These are phyloP conservation scores for Bombyx mandarina DNA, from an alignment of 1,140 invertebrate species.

Conservation along the genomic window DNA sequence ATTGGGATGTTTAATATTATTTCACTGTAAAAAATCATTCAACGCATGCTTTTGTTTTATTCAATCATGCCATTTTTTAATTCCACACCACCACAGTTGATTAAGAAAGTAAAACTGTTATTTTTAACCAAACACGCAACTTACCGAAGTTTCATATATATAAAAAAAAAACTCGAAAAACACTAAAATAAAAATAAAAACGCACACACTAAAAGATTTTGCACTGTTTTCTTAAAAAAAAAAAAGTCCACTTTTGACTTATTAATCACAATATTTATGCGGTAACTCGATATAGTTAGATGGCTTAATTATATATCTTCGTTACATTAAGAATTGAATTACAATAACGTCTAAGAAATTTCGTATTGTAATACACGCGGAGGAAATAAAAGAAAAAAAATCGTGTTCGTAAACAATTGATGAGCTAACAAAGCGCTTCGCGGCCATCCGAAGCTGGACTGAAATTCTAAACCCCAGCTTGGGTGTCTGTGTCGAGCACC, in stretches of 20 bases:
- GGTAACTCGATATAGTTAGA: constrained; percentile 10
- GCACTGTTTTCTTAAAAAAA: constrained; percentile 23
- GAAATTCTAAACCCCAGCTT: constrained; percentile 69
- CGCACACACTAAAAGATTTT: constrained; percentile 30
- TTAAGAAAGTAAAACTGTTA: constrained; percentile 36
- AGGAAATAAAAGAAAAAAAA: constrained; percentile 48
- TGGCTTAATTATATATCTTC: constrained; percentile 8
- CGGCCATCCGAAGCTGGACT: constrained; percentile 68
- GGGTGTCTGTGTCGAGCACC: constrained; percentile 65
- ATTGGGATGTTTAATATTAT: background rate
- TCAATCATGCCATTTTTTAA: constrained; percentile 44
- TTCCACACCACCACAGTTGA: constrained; percentile 51
- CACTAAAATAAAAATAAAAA: constrained; percentile 13
- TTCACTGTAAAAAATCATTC: constrained; percentile 21
- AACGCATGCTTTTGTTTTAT: constrained; percentile 36
- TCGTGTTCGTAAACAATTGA: constrained; percentile 54
- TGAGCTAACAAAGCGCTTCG: constrained; percentile 62
- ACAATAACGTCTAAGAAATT: constrained; percentile 11
- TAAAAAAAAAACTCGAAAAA: constrained; percentile 31
- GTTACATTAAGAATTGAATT: constrained; percentile 13
- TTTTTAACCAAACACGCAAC: constrained; percentile 43
- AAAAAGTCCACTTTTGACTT: constrained; percentile 23
- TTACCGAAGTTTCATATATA: constrained; percentile 43
- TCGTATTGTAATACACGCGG: constrained; percentile 19
- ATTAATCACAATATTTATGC: constrained; percentile 7